phyloP scores from a whole-genome alignment of 2,888 invertebrate species.

The Opisthograptis luteolata region DNA sequence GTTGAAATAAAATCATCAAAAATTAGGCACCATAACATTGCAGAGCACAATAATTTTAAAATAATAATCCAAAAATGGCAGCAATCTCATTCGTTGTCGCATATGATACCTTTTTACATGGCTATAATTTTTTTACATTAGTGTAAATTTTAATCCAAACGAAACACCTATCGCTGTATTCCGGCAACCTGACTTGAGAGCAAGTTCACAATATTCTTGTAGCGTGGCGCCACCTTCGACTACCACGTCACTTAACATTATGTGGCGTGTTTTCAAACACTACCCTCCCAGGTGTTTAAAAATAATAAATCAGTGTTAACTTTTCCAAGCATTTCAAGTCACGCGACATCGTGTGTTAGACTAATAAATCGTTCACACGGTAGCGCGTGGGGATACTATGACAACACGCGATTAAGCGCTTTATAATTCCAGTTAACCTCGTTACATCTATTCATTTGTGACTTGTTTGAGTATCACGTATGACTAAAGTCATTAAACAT shows the following conservation, averaged over 20 bases:
- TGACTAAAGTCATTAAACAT: conserved; percentile 29
- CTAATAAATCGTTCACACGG: background rate
- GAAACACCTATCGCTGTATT: no score
- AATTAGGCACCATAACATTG: conserved; percentile 64
- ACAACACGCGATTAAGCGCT: background rate
- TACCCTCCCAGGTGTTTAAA: no score
- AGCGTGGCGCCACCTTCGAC: no score
- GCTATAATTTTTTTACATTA: conserved; percentile 40
- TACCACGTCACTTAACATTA: no score
- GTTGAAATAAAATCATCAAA: conserved; percentile 11
- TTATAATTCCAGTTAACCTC: background rate
- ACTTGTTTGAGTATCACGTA: conserved; percentile 34
- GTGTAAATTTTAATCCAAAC: conserved; percentile 1
- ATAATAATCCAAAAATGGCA: conserved; percentile 54
- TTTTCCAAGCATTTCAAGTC: conserved; percentile 1
- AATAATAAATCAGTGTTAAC: no score
- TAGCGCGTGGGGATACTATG: background rate
- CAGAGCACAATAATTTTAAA: conserved; percentile 43
- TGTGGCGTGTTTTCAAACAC: no score
- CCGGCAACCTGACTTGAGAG: no score
- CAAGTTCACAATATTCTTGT: no score
- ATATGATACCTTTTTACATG: conserved; percentile 32
- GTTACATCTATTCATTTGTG: conserved; percentile 23
- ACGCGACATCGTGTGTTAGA: background rate
- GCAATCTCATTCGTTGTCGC: conserved; percentile 57